These are phyloP conservation scores for Hemibates koningsi DNA, from an alignment of 2,113 vertebrate species.

Conservation along the genomic window DNA sequence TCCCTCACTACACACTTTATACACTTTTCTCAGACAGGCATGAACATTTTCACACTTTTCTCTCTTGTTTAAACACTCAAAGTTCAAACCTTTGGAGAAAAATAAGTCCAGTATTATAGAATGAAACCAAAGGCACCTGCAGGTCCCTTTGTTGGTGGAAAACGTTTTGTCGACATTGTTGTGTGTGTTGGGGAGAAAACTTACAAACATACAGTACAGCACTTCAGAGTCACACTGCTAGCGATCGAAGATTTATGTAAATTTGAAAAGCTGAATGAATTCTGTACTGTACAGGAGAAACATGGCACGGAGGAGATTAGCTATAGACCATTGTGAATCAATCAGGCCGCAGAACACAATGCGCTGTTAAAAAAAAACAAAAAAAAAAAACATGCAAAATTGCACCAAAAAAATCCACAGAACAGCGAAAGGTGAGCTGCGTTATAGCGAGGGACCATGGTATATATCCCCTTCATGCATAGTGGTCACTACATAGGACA, in stretches of 20 bases:
- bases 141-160: neutral
- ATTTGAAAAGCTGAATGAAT: too few relatives aligned
- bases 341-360: too few relatives aligned
- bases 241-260: too few relatives aligned
- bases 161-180: rapidly evolving
- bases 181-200: too few relatives aligned
- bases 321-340: too few relatives aligned
- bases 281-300: too few relatives aligned
- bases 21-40: neutral
- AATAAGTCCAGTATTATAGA: neutral
- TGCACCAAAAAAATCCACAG: too few relatives aligned
- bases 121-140: neutral
- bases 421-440: neutral
- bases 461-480: rapidly evolving
- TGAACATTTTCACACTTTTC: neutral
- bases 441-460: neutral
- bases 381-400: too few relatives aligned
- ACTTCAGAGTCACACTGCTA: too few relatives aligned
- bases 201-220: too few relatives aligned
- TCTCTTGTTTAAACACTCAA: neutral
- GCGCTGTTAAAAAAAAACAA: too few relatives aligned
- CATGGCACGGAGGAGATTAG: too few relatives aligned
- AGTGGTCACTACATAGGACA: neutral
- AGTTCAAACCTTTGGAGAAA: neutral
- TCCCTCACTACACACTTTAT: rapidly evolving